Percentiles rank a stretch among this genome's conserved stretches.
Conservation (phyloP, 2,797 vertebrate species). For the Luscinia luscinia region DNA sequence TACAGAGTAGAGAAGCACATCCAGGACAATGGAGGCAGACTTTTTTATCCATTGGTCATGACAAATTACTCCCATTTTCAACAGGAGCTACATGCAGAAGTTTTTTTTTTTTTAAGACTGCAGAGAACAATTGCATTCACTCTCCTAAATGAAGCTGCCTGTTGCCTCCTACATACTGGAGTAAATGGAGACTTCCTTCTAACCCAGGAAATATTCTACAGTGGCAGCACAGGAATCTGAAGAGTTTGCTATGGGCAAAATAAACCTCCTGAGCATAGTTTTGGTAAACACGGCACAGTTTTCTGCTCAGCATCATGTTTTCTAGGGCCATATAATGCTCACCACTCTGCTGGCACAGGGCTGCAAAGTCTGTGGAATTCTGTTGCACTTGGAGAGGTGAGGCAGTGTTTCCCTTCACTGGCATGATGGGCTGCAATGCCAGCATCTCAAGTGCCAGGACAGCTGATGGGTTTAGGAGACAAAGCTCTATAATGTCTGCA, state of each 20-base stretch:
- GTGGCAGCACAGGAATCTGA: neutral
- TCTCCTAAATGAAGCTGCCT: neutral
- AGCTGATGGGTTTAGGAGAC: neutral
- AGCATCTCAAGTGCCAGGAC: neutral
- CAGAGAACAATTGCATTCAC: neutral
- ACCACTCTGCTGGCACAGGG: neutral
- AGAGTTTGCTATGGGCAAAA: neutral
- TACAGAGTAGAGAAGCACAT: neutral
- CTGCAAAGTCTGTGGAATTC: neutral
- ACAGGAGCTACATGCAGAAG: neutral
- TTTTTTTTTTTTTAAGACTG: neutral
- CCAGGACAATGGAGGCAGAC: neutral
- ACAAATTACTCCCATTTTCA: neutral
- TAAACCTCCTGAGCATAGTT: neutral
- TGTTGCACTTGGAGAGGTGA: neutral
- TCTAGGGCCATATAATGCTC: neutral
- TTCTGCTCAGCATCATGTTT: neutral
- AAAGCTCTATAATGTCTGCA: neutral
- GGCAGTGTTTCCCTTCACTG: rapidly evolving
- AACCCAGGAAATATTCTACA: neutral
- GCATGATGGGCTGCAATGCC: neutral
- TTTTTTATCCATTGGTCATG: neutral
- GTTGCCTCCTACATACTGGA: neutral
- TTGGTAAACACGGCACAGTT: neutral
- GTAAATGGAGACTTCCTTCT: neutral